A percentile compares a stretch with the other conserved stretches of the same genome.
Conservation (phyloP, 2,888 invertebrate species). For the Dorcus hopei region DNA sequence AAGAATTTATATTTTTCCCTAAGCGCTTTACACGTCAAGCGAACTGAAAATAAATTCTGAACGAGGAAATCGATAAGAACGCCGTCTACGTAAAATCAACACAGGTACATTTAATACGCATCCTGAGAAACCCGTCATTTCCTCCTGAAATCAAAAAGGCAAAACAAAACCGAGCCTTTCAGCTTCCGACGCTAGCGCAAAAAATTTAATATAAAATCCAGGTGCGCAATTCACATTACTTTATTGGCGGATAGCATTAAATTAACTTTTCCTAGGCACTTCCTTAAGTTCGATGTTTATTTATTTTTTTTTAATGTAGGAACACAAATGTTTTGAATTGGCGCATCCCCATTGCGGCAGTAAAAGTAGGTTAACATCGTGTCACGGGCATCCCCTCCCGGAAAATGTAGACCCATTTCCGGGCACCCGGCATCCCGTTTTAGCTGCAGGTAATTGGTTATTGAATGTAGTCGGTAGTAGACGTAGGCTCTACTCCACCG, state of each 20-base stretch:
- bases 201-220: no score
- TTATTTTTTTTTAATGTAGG: background rate
- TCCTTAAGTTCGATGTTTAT: background rate
- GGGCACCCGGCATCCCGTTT: constrained; percentile 34
- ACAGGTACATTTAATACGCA: no score
- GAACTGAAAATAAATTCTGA: no score
- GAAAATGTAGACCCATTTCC: constrained; percentile 10
- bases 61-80: no score
- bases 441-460: constrained; percentile 37
- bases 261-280: background rate
- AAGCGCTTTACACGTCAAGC: no score
- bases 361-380: constrained; percentile 30
- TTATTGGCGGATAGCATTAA: background rate
- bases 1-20: no score
- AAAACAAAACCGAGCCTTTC: no score
- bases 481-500: background rate
- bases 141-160: no score
- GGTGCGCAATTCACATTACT: no score
- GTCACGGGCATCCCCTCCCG: constrained; percentile 25
- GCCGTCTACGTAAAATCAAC: no score
- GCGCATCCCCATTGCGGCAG: constrained; percentile 16
- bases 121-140: no score
- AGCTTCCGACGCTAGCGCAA: no score
- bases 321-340: background rate
- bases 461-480: constrained; percentile 34